phyloP scores from a whole-genome alignment of 2,113 vertebrate species.

The Scolopax mira region DNA sequence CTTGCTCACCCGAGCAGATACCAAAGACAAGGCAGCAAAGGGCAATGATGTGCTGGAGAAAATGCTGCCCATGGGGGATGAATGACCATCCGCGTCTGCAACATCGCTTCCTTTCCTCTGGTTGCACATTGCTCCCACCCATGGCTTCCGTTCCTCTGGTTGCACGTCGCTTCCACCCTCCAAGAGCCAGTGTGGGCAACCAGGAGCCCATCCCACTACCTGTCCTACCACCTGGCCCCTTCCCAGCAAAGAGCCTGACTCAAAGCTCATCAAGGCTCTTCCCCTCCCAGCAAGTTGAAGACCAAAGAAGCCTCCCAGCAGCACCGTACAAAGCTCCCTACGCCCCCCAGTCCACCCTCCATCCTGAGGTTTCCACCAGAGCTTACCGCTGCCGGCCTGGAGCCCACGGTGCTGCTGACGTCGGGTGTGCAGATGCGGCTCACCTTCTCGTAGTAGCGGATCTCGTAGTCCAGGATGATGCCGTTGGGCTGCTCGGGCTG shows the following conservation, averaged over 20 bases:
- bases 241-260: not conserved
- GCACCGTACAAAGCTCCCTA: fast-evolving
- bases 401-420: constrained; percentile 20
- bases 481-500: constrained; percentile 98
- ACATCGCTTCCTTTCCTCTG: too few relatives aligned
- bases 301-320: not conserved
- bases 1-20: not conserved
- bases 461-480: constrained; percentile 98
- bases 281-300: not conserved
- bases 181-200: fast-evolving
- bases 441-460: constrained; percentile 97
- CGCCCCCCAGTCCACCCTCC: not conserved
- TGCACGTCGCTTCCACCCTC: not conserved
- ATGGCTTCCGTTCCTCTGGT: too few relatives aligned
- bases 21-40: fast-evolving
- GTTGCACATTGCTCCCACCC: not conserved
- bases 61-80: fast-evolving
- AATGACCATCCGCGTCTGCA: not conserved
- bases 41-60: not conserved
- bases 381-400: constrained; percentile 12
- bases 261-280: fast-evolving
- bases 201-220: not conserved
- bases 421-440: constrained; percentile 70
- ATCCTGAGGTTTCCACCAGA: not conserved
- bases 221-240: not conserved